These are phyloP conservation scores for Raphicerus campestris DNA, from an alignment of 2,113 vertebrate species.

Conservation along the genomic window DNA sequence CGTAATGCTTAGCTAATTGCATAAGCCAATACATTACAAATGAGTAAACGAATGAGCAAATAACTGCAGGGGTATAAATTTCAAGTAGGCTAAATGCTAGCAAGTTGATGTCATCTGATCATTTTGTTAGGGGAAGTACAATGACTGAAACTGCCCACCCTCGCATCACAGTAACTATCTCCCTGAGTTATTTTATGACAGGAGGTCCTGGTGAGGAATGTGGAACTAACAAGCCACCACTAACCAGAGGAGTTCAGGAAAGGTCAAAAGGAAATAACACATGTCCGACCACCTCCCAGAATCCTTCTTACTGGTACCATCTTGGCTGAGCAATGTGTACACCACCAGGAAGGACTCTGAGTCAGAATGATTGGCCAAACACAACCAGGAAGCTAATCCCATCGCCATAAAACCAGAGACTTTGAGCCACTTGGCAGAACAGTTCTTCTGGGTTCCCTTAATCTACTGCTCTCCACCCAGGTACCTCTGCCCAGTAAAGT, in stretches of 20 bases:
- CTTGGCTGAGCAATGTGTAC: background rate
- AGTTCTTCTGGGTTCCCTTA: background rate
- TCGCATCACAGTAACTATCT: background rate
- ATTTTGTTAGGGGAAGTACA: background rate
- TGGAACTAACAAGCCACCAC: background rate
- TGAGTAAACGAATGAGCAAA: background rate
- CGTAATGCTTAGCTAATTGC: background rate
- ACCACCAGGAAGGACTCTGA: background rate
- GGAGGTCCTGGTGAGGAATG: background rate
- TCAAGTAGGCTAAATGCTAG: background rate
- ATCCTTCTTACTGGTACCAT: background rate
- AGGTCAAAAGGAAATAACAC: background rate
- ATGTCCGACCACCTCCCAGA: background rate
- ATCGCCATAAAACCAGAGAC: background rate
- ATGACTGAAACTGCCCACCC: background rate
- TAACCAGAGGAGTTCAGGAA: background rate
- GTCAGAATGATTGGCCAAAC: background rate
- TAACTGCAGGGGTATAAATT: background rate
- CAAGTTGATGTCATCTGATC: background rate
- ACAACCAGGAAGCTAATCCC: background rate
- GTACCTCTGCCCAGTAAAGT: background rate
- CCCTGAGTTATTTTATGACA: background rate
- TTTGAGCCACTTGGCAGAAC: background rate
- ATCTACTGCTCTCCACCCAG: background rate
- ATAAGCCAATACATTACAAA: background rate